These are phyloP conservation scores for Neosilurus hyrtlii DNA, from an alignment of 2,797 vertebrate genomes.

Conservation along the genomic window DNA sequence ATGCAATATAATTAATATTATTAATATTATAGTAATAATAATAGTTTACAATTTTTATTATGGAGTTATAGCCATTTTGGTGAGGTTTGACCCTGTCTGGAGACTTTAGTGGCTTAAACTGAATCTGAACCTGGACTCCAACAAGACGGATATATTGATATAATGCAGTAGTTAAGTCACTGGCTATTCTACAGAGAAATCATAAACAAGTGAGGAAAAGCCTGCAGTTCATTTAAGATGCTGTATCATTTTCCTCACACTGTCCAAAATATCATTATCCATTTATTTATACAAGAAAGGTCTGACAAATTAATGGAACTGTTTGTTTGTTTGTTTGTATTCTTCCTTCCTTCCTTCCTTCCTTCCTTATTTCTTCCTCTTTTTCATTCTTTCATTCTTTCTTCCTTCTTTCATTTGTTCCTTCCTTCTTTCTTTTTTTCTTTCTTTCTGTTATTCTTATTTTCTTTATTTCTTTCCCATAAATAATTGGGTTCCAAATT, in stretches of 20 bases:
- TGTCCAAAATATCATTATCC: not conserved
- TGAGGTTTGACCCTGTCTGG: not conserved
- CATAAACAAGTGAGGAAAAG: not conserved
- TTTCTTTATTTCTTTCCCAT: not conserved
- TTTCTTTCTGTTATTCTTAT: no score
- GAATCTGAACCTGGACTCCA: not conserved
- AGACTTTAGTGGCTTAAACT: not conserved
- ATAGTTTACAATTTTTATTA: no score
- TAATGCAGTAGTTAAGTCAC: not conserved
- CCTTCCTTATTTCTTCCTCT: no score
- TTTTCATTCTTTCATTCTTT: no score
- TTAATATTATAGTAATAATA: no score
- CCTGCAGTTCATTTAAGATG: not conserved
- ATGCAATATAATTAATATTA: no score
- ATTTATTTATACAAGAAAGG: not conserved
- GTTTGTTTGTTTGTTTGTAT: no score
- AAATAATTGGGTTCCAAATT: not conserved
- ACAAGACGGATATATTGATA: not conserved
- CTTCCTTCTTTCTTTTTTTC: not conserved
- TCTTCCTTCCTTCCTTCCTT: not conserved
- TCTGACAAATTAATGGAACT: not conserved
- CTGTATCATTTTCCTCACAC: not conserved
- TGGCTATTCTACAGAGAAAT: not conserved
- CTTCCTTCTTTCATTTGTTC: not conserved
- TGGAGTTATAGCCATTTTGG: not conserved